A percentile compares a stretch with the other conserved stretches of the same genome.
phyloP scores from a whole-genome alignment of 53 echinoderm and acorn worm genomes.

The Holothuria leucospilota region DNA sequence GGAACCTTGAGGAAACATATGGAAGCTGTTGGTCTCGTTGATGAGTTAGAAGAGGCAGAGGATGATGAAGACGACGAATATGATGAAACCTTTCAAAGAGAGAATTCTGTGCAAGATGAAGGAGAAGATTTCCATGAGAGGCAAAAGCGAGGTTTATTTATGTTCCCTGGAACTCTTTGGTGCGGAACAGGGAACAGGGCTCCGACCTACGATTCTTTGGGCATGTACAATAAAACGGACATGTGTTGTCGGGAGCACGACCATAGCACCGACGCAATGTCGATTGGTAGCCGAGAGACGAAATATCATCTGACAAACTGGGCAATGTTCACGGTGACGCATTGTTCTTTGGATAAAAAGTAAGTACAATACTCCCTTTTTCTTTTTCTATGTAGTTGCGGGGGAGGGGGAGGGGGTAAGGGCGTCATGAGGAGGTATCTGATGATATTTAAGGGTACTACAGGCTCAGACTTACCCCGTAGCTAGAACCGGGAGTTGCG shows the following conservation, averaged over 20 bases:
- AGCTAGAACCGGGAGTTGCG: too few species aligned
- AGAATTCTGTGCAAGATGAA: not conserved
- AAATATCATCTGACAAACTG: conserved; percentile 73
- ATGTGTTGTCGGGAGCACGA: conserved; percentile 88
- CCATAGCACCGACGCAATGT: conserved; percentile 52
- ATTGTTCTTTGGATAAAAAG: conserved; percentile 89
- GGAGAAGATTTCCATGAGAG: conserved; percentile 14
- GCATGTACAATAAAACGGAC: conserved; percentile 69
- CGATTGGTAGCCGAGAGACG: conserved; percentile 63
- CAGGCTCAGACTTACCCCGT: too few species aligned
- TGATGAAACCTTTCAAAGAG: not conserved
- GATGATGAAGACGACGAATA: not conserved
- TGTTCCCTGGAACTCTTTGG: conserved; percentile 90
- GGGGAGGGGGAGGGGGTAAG: too few species aligned
- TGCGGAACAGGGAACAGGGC: conserved; percentile 79
- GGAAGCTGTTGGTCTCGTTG: conserved; percentile 16
- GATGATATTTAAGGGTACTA: too few species aligned
- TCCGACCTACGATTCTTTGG: conserved; percentile 60
- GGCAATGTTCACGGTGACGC: conserved; percentile 75
- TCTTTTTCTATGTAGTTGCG: too few species aligned
- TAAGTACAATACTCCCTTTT: conserved; percentile 22
- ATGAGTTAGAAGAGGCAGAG: conserved; percentile 22
- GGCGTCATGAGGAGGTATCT: too few species aligned
- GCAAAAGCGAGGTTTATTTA: conserved; percentile 63
- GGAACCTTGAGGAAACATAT: not conserved